These are phyloP conservation scores for Ammodytes marinus DNA, from an alignment of 2,113 vertebrate genomes.

Conservation along the genomic window DNA sequence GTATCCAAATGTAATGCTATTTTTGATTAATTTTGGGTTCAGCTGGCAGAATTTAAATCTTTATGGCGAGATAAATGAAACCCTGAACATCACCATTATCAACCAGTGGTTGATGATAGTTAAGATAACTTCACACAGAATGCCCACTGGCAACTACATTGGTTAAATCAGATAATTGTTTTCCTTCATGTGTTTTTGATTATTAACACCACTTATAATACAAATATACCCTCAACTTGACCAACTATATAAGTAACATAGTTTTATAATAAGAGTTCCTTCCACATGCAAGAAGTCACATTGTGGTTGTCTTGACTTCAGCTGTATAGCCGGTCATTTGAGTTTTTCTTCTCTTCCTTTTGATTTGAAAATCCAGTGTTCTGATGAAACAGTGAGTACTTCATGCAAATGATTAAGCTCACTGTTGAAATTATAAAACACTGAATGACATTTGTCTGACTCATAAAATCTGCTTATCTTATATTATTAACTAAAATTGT, in stretches of 20 bases:
- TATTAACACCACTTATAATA: background rate
- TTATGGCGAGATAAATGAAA: too few species aligned
- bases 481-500: background rate
- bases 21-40: too few species aligned
- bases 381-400: background rate
- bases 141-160: too few species aligned
- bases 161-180: background rate
- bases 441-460: background rate
- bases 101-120: background rate
- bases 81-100: too few species aligned
- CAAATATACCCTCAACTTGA: background rate
- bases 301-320: background rate
- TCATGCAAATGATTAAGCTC: background rate
- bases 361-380: background rate
- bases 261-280: background rate
- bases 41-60: too few species aligned
- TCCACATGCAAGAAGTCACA: background rate
- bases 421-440: background rate
- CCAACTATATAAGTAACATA: background rate
- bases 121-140: background rate
- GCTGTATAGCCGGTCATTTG: background rate
- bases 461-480: background rate
- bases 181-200: background rate
- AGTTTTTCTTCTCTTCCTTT: background rate
- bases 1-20: too few species aligned